Conservation (phyloP, 2,888 invertebrate genomes). For the Abrostola triplasia region DNA sequence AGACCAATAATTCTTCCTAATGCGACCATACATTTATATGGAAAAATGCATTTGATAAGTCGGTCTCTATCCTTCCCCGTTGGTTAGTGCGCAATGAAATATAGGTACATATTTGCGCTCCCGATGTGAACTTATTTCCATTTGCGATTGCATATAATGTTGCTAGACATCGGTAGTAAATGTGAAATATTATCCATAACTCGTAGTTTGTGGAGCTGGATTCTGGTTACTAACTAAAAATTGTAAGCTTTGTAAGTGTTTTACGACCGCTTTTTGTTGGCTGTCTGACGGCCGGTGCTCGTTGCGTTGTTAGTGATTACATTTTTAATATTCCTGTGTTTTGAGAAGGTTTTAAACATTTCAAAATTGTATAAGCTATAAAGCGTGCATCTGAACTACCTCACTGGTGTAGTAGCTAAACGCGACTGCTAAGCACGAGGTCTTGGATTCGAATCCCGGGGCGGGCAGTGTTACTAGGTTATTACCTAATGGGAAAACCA, state of each 20-base stretch:
- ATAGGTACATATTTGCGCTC: constrained; percentile 45
- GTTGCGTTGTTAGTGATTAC: not conserved
- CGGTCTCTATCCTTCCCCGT: constrained; percentile 32
- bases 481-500: too few relatives aligned
- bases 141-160: constrained; percentile 53
- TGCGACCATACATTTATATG: constrained; percentile 37
- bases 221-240: constrained; percentile 27
- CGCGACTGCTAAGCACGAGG: too few relatives aligned
- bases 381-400: not conserved
- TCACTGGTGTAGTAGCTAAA: too few relatives aligned
- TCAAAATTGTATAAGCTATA: not conserved
- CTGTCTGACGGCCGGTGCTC: not conserved
- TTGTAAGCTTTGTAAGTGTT: constrained; percentile 34
- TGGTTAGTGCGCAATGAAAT: constrained; percentile 46
- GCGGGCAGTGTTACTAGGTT: too few relatives aligned
- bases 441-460: too few relatives aligned
- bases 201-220: constrained; percentile 28
- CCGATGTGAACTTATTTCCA: constrained; percentile 47
- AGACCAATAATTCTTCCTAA: constrained; percentile 38
- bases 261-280: constrained; percentile 25
- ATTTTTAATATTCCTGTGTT: too few relatives aligned
- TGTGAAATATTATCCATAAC: constrained; percentile 38
- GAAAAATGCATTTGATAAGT: constrained; percentile 51
- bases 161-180: constrained; percentile 35
- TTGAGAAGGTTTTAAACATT: too few relatives aligned